Percentiles rank a stretch among this genome's conserved stretches.
phyloP scores from a whole-genome alignment of 2,113 vertebrate species.

The Bos javanicus region DNA sequence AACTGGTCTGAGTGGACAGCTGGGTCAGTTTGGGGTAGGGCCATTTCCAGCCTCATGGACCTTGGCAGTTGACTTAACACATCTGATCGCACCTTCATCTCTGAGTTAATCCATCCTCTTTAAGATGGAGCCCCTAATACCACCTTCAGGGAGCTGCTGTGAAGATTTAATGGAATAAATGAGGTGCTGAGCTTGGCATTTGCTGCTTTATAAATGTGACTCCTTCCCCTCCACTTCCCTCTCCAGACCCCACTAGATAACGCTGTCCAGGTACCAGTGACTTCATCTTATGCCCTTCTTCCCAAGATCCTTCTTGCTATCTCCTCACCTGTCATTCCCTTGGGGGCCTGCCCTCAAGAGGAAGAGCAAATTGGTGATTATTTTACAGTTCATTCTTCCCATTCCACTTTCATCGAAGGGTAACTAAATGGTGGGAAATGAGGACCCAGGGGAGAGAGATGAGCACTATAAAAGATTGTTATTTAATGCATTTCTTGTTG shows the following conservation, averaged over 20 bases:
- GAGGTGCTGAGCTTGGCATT: not conserved
- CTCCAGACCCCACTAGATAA: not conserved
- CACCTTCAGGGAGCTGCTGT: not conserved
- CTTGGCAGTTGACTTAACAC: not conserved
- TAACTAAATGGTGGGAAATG: not conserved
- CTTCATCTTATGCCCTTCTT: not conserved
- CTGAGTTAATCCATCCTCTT: not conserved
- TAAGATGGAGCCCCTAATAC: not conserved
- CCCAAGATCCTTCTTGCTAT: not conserved
- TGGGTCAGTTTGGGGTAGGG: not conserved
- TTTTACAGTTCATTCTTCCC: not conserved
- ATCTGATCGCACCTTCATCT: not conserved
- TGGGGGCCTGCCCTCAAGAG: not conserved
- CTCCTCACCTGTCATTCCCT: not conserved
- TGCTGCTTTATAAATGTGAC: not conserved
- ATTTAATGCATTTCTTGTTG: not conserved
- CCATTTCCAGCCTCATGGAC: not conserved
- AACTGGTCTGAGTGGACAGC: not conserved
- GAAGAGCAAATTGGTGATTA: not conserved
- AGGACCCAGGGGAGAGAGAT: not conserved
- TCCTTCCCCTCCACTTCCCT: not conserved
- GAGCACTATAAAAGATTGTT: not conserved
- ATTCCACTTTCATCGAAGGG: not conserved
- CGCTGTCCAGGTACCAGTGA: not conserved
- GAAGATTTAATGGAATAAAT: not conserved